phyloP scores from a whole-genome alignment of 1,140 invertebrate species.

The Zophobas atratus region DNA sequence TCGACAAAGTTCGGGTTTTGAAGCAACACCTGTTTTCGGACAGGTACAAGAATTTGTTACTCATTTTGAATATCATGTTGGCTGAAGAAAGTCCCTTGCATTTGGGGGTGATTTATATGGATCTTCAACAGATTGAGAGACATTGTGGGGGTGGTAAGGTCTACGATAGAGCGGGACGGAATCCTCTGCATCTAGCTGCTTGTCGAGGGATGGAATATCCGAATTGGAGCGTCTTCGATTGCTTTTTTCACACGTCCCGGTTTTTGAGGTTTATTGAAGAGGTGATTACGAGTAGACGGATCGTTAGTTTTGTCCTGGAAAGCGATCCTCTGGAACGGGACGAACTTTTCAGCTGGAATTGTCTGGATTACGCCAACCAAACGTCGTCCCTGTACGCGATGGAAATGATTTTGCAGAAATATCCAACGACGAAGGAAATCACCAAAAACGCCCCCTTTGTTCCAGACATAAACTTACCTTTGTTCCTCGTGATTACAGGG shows the following conservation, averaged over 20 bases:
- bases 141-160: neutral
- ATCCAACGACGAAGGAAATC: neutral
- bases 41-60: neutral
- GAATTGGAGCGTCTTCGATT: too few species aligned
- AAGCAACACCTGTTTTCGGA: neutral
- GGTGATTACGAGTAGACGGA: neutral
- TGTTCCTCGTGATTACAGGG: too few species aligned
- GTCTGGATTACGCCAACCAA: neutral
- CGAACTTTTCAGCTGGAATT: neutral
- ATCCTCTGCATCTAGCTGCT: slow-evolving; percentile 3
- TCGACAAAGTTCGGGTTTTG: neutral
- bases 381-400: neutral
- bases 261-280: neutral
- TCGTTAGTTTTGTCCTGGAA: neutral
- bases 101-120: neutral
- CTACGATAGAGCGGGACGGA: neutral
- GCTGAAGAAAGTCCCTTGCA: neutral
- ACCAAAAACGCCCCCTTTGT: too few species aligned
- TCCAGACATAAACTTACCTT: too few species aligned
- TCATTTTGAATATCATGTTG: neutral
- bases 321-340: neutral
- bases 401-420: neutral
- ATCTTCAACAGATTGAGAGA: neutral
- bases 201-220: neutral
- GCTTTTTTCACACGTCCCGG: neutral